A percentile compares a stretch with the other conserved stretches of the same genome.
These are phyloP conservation scores for Mormyrus lacerda DNA, from an alignment of 2,113 vertebrate species.

Conservation along the genomic window DNA sequence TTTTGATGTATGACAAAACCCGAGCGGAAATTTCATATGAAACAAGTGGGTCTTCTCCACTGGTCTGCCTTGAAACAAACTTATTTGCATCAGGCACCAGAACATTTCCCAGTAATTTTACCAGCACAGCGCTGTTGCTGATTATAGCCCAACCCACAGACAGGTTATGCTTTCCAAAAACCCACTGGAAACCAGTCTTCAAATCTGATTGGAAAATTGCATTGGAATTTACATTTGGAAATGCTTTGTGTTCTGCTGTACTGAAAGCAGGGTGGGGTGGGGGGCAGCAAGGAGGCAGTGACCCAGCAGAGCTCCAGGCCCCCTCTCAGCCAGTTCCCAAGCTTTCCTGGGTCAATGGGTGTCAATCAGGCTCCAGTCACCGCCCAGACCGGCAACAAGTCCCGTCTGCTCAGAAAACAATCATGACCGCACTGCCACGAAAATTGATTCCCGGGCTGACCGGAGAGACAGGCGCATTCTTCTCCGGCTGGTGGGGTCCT, in stretches of 20 bases:
- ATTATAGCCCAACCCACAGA: neutral
- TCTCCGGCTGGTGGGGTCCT: conserved; percentile 80
- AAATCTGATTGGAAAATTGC: neutral
- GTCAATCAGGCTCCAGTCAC: conserved; percentile 77
- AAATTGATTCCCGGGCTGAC: conserved; percentile 83
- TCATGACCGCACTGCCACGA: conserved; percentile 76
- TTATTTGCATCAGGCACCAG: neutral
- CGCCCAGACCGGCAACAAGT: conserved; percentile 78
- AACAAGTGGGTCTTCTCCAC: neutral
- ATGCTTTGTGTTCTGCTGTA: neutral
- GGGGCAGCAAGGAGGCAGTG: conserved; percentile 16
- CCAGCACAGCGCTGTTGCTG: neutral
- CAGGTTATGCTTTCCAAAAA: neutral
- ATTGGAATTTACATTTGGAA: neutral
- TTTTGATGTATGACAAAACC: neutral
- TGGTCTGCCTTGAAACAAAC: neutral
- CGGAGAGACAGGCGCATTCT: conserved; percentile 61
- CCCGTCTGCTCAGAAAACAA: conserved; percentile 75
- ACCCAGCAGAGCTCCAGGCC: neutral
- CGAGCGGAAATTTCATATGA: neutral
- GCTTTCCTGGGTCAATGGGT: conserved; percentile 74
- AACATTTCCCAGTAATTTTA: neutral
- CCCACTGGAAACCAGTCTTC: neutral
- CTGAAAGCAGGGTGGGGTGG: neutral
- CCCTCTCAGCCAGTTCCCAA: conserved; percentile 19